Conservation (phyloP, 92 coral and sea anemone genomes). For the Muricea muricata region DNA sequence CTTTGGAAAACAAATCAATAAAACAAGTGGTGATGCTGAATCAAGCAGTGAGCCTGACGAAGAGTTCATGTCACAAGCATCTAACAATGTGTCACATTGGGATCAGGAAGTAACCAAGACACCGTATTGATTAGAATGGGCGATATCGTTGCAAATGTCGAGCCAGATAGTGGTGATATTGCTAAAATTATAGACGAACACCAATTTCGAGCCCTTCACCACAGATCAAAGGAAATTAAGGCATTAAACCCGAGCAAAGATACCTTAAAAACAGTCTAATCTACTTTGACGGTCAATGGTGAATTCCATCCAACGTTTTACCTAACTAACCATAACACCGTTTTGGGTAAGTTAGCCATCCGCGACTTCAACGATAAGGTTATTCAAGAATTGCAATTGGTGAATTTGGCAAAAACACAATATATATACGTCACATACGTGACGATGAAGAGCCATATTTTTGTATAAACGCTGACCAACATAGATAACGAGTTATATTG, state of each 20-base stretch:
- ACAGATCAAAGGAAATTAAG: constrained; percentile 59
- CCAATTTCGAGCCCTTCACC: constrained; percentile 66
- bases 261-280: constrained; percentile 1
- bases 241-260: constrained; percentile 2
- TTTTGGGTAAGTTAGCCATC: too few species aligned
- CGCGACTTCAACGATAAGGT: too few species aligned
- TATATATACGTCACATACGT: too few species aligned
- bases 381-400: too few species aligned
- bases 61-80: constrained; percentile 33
- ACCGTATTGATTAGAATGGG: constrained; percentile 64
- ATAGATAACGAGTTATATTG: too few species aligned
- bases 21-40: constrained; percentile 12
- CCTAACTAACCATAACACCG: too few species aligned
- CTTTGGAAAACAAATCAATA: constrained; percentile 22
- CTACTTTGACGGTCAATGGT: background rate
- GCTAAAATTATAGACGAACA: constrained; percentile 70
- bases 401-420: too few species aligned
- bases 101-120: constrained; percentile 52
- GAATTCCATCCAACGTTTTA: too few species aligned
- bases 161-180: constrained; percentile 71
- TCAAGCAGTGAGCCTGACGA: constrained; percentile 53
- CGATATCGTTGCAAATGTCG: constrained; percentile 66
- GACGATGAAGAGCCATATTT: too few species aligned
- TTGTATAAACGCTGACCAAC: too few species aligned
- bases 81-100: constrained; percentile 23